Evolutionary conservation across 2,888 invertebrate species (phyloP).

Genomic region (Serripes groenlandicus): DNA sequence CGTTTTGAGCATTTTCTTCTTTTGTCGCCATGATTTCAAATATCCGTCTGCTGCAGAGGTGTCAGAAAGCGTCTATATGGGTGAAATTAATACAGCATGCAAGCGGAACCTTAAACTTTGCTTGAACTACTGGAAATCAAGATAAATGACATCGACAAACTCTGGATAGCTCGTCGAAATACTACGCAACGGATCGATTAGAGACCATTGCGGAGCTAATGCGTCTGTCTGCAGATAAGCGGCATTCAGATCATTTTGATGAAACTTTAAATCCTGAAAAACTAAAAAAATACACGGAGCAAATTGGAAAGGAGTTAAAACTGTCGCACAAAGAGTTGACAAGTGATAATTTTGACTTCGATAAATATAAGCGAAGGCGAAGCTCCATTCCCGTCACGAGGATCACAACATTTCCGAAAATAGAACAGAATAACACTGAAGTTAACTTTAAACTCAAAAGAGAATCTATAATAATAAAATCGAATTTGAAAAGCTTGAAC

Average conservation of each 20-base stretch:
- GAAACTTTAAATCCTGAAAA: slow-evolving; percentile 38
- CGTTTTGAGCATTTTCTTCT: no score
- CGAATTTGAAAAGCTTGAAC: background rate
- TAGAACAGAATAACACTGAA: slow-evolving; percentile 14
- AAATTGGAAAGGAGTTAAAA: slow-evolving; percentile 39
- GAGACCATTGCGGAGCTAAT: slow-evolving; percentile 46
- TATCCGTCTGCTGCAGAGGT: no score
- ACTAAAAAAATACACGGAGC: slow-evolving; percentile 47
- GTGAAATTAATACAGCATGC: no score
- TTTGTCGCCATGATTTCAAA: no score
- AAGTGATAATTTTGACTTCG: slow-evolving; percentile 60
- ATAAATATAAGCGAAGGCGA: slow-evolving; percentile 11
- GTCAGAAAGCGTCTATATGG: no score
- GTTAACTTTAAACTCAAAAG: slow-evolving; percentile 3
- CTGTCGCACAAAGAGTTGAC: slow-evolving; percentile 31
- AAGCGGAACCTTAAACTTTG: no score
- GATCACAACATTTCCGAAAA: background rate
- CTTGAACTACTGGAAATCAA: slow-evolving; percentile 46
- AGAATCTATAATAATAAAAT: slow-evolving; percentile 3
- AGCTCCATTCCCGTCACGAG: background rate
- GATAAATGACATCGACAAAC: slow-evolving; percentile 54
- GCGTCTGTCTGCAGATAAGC: slow-evolving; percentile 37
- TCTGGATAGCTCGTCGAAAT: slow-evolving; percentile 46
- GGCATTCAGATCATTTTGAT: slow-evolving; percentile 50
- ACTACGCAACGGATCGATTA: slow-evolving; percentile 43